A percentile compares a stretch with the other conserved stretches of the same genome.
These are phyloP conservation scores for Pteruthius melanotis DNA, from an alignment of 2,113 vertebrate genomes.

Conservation along the genomic window DNA sequence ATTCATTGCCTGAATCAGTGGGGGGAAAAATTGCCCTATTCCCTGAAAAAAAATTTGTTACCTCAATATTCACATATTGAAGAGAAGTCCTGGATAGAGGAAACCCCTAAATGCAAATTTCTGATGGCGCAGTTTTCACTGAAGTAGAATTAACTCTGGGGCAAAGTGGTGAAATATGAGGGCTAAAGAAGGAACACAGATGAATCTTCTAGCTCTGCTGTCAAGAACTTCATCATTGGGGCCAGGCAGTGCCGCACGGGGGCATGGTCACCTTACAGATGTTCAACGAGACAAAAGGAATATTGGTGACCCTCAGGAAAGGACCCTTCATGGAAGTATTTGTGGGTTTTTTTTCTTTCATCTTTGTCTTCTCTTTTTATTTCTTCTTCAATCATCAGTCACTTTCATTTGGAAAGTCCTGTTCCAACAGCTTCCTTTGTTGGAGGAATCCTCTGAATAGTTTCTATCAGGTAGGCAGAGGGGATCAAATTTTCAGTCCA, in stretches of 20 bases:
- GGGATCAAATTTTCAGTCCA: not conserved
- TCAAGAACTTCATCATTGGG: accelerated
- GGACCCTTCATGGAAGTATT: not conserved
- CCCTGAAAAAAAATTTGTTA: not conserved
- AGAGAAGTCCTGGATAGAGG: not conserved
- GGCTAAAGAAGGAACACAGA: not conserved
- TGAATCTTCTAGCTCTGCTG: not conserved
- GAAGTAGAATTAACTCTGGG: not conserved
- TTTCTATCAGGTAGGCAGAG: not conserved
- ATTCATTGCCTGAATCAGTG: not conserved
- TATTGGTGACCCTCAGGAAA: not conserved
- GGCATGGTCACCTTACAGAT: not conserved
- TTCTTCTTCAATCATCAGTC: not conserved
- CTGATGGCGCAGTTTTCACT: not conserved
- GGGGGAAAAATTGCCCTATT: accelerated
- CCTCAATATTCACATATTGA: not conserved
- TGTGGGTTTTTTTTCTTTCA: accelerated
- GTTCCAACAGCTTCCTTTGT: not conserved
- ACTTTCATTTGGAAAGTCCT: not conserved
- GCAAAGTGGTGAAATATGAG: not conserved
- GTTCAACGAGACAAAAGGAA: not conserved
- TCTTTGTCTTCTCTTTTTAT: not conserved
- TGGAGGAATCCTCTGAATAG: not conserved
- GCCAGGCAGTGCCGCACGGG: not conserved
- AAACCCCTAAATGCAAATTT: not conserved